Conservation (phyloP, 2,888 invertebrate genomes). For the Leptura quadrifasciata region DNA sequence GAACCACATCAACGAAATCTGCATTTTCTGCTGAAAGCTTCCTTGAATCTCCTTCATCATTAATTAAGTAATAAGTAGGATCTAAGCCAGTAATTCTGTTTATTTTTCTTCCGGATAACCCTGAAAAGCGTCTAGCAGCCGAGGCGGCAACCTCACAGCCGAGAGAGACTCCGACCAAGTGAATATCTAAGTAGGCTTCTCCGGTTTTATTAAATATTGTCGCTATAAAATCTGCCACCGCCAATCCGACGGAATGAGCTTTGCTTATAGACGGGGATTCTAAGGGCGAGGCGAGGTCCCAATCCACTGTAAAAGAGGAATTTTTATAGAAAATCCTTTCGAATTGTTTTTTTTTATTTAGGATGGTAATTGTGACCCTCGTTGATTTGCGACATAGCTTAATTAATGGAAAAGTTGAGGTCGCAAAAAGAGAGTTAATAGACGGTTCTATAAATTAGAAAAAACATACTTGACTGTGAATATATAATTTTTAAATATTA, state of each 20-base stretch:
- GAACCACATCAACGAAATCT: conserved; percentile 57
- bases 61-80: conserved; percentile 52
- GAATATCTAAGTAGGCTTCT: conserved; percentile 56
- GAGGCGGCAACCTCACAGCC: conserved; percentile 47
- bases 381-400: not conserved
- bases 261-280: conserved; percentile 27
- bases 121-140: conserved; percentile 45
- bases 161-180: conserved; percentile 52
- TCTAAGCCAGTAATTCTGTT: conserved; percentile 56
- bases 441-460: too few species aligned
- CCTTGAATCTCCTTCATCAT: conserved; percentile 38
- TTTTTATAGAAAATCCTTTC: conserved; percentile 12
- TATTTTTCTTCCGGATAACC: conserved; percentile 51
- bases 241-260: conserved; percentile 40
- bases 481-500: too few species aligned
- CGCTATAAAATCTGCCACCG: conserved; percentile 52
- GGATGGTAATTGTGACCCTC: not conserved
- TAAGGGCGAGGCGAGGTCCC: conserved; percentile 36
- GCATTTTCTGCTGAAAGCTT: conserved; percentile 43
- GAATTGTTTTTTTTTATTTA: not conserved
- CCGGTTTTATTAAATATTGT: conserved; percentile 52
- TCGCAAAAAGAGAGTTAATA: too few species aligned
- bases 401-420: too few species aligned
- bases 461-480: too few species aligned
- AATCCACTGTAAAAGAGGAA: conserved; percentile 39